Conservation (phyloP, 2,888 invertebrate species). For the Hypercompe scribonia region DNA sequence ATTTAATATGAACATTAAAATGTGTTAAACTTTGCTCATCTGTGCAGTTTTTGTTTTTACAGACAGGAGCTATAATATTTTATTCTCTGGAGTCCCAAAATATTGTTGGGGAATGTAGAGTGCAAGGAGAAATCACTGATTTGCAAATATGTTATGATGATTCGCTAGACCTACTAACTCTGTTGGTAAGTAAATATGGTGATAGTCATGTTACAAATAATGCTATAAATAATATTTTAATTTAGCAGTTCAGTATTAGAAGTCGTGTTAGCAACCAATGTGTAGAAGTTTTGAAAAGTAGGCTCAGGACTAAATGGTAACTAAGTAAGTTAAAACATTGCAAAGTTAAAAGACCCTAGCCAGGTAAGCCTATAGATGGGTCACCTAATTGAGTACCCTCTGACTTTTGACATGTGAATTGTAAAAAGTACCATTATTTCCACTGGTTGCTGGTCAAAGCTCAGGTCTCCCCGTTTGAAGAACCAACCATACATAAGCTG, state of each 20-base stretch:
- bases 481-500: too few species aligned
- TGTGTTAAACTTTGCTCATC: neutral
- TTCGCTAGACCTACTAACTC: conserved; percentile 85
- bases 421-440: too few species aligned
- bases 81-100: conserved; percentile 90
- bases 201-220: neutral
- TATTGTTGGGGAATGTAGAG: conserved; percentile 89
- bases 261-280: neutral
- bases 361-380: too few species aligned
- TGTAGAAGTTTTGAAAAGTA: too few species aligned
- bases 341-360: too few species aligned
- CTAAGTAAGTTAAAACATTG: too few species aligned
- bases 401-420: too few species aligned
- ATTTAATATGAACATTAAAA: neutral
- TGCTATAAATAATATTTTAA: too few species aligned
- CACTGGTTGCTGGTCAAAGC: too few species aligned
- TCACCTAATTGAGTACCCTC: too few species aligned
- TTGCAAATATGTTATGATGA: conserved; percentile 91
- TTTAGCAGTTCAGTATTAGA: neutral
- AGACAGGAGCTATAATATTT: conserved; percentile 88
- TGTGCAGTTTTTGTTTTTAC: conserved; percentile 46
- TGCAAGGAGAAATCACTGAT: conserved; percentile 88
- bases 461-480: too few species aligned
- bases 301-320: too few species aligned
- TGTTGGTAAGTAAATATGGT: conserved; percentile 70